Conservation (phyloP, 1,140 invertebrate genomes). For the Sminthurides bifidus region DNA sequence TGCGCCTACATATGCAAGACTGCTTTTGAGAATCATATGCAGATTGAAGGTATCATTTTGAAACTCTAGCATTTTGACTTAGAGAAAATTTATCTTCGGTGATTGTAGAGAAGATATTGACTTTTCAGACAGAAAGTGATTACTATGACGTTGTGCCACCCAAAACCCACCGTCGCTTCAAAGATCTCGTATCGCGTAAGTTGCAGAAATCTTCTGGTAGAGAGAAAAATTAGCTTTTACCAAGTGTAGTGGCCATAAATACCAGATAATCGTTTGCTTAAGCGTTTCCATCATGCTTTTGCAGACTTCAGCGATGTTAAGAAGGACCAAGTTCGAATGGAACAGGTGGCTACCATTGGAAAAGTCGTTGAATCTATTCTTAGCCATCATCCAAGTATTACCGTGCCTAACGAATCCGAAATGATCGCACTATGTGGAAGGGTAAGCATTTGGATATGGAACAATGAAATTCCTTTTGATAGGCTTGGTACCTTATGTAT, state of each 20-base stretch:
- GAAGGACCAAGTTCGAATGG: conserved; percentile 53
- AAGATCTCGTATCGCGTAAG: conserved; percentile 75
- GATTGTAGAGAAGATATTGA: background rate
- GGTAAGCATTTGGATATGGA: conserved; percentile 39
- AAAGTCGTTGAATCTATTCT: conserved; percentile 56
- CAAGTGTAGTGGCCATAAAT: background rate
- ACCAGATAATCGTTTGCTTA: too few species aligned
- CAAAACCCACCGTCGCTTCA: conserved; percentile 57
- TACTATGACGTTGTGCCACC: conserved; percentile 53
- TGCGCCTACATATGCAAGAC: conserved; percentile 54
- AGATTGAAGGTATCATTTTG: conserved; percentile 41
- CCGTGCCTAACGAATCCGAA: conserved; percentile 60
- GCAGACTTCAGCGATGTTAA: conserved; percentile 67
- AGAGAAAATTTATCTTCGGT: background rate
- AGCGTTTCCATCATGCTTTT: conserved; percentile 33
- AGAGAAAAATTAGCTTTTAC: background rate
- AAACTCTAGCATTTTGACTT: conserved; percentile 1
- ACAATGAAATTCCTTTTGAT: background rate
- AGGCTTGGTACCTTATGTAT: background rate
- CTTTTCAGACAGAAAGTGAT: conserved; percentile 46
- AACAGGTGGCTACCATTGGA: conserved; percentile 57
- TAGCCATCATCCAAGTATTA: conserved; percentile 33
- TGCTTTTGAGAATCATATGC: conserved; percentile 59
- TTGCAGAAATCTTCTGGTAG: conserved; percentile 24
- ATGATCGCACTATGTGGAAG: conserved; percentile 67